Evolutionary conservation across 2,113 vertebrate genomes (phyloP).

Genomic region (Delphinus delphis): DNA sequence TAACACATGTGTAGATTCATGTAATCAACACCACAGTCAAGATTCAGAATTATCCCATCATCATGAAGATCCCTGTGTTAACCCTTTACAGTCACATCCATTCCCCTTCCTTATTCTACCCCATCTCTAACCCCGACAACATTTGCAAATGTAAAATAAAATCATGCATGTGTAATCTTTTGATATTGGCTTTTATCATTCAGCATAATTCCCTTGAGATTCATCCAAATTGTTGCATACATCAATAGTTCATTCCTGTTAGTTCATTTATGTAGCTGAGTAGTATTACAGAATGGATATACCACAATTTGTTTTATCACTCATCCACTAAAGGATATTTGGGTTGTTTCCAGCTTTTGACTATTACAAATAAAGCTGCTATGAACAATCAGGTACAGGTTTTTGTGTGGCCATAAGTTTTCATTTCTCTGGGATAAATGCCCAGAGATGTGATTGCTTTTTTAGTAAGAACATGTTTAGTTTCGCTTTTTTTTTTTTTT

Average conservation of each 20-base stretch:
- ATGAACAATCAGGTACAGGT: neutral
- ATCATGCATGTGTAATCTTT: neutral
- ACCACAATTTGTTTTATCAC: neutral
- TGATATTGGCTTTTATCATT: neutral
- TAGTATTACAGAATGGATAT: neutral
- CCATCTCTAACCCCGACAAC: neutral
- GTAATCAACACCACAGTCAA: neutral
- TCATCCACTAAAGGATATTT: neutral
- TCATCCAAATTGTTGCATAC: neutral
- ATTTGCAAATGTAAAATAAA: neutral
- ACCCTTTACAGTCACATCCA: neutral
- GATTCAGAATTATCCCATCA: neutral
- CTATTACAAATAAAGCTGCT: neutral
- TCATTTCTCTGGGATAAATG: neutral
- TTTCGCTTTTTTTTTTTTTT: neutral
- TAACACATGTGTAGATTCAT: neutral
- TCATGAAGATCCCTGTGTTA: neutral
- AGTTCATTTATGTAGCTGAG: neutral
- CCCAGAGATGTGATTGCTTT: neutral
- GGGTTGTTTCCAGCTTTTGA: neutral
- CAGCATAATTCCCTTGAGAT: neutral
- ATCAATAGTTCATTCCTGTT: neutral
- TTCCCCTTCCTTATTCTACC: neutral
- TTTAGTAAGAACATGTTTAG: neutral
- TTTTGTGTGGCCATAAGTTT: neutral